Conservation (phyloP, 2,888 invertebrate species). For the Cremastobaeus sp. region DNA sequence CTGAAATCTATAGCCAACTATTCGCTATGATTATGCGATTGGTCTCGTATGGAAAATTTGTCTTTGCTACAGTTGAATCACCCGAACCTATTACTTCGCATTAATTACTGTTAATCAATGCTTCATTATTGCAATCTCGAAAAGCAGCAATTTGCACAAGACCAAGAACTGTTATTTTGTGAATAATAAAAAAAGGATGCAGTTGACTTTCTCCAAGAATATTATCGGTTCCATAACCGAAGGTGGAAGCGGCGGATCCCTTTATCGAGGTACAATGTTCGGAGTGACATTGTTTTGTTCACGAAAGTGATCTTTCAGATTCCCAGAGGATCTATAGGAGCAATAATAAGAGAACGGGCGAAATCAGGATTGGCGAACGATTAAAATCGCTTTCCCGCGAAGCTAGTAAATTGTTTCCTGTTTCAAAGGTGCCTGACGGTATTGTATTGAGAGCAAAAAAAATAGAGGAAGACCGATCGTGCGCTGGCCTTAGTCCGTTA, state of each 20-base stretch:
- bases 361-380: slow-evolving; percentile 63
- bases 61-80: slow-evolving; percentile 23
- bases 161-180: slow-evolving; percentile 41
- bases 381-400: slow-evolving; percentile 70
- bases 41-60: slow-evolving; percentile 34
- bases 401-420: slow-evolving; percentile 64
- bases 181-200: slow-evolving; percentile 22
- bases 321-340: slow-evolving; percentile 60
- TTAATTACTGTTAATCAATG: slow-evolving; percentile 42
- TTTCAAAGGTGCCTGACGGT: slow-evolving; percentile 56
- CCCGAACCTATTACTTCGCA: slow-evolving; percentile 12
- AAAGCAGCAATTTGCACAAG: slow-evolving; percentile 47
- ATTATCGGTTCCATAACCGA: slow-evolving; percentile 55
- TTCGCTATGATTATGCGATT: no score
- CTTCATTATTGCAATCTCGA: slow-evolving; percentile 40
- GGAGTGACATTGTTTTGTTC: slow-evolving; percentile 61
- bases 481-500: slow-evolving; percentile 47
- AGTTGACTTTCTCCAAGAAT: slow-evolving; percentile 57
- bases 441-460: slow-evolving; percentile 52
- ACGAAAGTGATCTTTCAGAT: slow-evolving; percentile 60
- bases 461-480: slow-evolving; percentile 60
- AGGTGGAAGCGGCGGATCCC: slow-evolving; percentile 39
- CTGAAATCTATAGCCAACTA: no score
- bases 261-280: slow-evolving; percentile 53
- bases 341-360: slow-evolving; percentile 60